These are phyloP conservation scores for Gouania willdenowi DNA, from an alignment of 2,797 vertebrate genomes.

Conservation along the genomic window DNA sequence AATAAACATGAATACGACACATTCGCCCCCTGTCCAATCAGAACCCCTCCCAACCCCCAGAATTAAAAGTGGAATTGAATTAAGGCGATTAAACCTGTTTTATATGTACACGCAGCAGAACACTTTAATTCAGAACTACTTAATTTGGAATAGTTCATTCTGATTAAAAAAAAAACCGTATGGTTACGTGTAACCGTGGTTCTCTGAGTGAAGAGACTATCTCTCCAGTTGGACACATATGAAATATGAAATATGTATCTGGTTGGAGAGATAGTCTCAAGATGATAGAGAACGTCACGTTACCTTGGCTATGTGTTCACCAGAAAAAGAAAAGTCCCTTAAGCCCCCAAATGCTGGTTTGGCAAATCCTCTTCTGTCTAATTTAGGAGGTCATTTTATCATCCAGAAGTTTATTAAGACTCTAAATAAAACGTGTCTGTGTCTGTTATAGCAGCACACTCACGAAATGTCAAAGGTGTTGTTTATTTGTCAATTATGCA, in stretches of 20 bases:
- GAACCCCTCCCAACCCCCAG: no score
- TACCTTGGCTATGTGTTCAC: constrained; percentile 1
- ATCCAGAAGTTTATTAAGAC: neutral
- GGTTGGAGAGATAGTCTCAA: neutral
- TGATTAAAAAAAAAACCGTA: no score
- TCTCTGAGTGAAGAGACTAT: no score
- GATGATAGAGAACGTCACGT: neutral
- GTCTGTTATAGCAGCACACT: constrained; percentile 2
- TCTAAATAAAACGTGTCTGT: neutral
- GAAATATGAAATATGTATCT: constrained; percentile 11
- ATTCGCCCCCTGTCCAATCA: no score
- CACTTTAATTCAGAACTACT: no score
- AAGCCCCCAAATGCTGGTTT: neutral
- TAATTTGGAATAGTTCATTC: no score
- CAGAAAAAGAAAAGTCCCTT: neutral
- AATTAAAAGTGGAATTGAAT: no score
- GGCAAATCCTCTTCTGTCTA: neutral
- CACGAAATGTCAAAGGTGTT: constrained; percentile 6
- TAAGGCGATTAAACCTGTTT: no score
- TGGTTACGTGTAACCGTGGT: no score
- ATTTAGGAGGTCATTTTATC: neutral
- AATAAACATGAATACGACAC: no score
- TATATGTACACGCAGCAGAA: no score
- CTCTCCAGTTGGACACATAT: no score
- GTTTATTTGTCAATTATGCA: constrained; percentile 34